Conservation (phyloP, 2,113 vertebrate species). For the Brachypodius melanocephalos region DNA sequence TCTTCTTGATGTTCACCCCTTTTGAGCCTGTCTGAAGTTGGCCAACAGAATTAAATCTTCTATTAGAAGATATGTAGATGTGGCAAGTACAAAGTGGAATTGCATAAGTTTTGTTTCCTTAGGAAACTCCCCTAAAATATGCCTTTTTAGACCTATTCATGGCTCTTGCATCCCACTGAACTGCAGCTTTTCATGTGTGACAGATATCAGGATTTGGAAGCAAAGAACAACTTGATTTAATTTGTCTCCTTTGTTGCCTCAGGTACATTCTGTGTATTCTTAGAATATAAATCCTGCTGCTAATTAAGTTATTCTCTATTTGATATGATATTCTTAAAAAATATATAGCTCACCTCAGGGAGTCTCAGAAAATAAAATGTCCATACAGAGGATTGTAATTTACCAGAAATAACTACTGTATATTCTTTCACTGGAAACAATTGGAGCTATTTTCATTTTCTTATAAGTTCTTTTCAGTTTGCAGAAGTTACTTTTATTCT, state of each 20-base stretch:
- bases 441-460: background rate
- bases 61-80: background rate
- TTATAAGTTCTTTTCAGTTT: background rate
- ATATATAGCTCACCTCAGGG: background rate
- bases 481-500: background rate
- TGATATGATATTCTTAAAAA: background rate
- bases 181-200: background rate
- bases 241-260: background rate
- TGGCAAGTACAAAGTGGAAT: background rate
- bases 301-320: background rate
- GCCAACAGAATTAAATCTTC: background rate
- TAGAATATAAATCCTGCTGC: background rate
- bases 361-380: background rate
- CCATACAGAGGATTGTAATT: background rate
- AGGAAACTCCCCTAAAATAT: background rate
- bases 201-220: background rate
- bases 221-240: constrained; percentile 1
- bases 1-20: background rate
- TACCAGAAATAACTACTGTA: background rate
- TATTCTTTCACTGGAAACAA: background rate
- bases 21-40: background rate
- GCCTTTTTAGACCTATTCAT: background rate
- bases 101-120: background rate
- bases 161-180: background rate
- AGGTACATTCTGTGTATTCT: background rate